phyloP scores from a whole-genome alignment of 2,888 invertebrate species.

The Amiota mariae region DNA sequence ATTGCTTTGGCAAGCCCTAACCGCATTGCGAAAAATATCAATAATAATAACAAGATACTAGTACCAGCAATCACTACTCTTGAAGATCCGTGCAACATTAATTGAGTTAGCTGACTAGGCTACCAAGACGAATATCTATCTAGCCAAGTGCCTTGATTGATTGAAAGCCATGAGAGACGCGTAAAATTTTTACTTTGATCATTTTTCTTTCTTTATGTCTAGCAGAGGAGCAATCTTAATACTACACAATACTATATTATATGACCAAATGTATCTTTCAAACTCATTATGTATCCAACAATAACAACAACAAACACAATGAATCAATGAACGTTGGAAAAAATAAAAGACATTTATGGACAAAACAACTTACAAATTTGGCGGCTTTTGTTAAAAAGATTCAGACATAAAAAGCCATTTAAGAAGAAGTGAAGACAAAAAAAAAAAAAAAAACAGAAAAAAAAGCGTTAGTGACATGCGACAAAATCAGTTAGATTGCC shows the following conservation, averaged over 20 bases:
- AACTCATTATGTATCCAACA: slow-evolving; percentile 7
- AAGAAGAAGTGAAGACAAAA: not conserved
- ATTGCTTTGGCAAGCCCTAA: slow-evolving; percentile 4
- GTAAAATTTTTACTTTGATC: not conserved
- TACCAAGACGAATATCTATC: not conserved
- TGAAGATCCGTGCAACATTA: not conserved
- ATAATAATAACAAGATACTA: slow-evolving; percentile 20
- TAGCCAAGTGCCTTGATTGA: not conserved
- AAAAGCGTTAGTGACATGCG: slow-evolving; percentile 25
- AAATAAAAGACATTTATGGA: slow-evolving; percentile 10
- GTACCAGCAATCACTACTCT: not conserved
- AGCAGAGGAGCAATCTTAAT: slow-evolving; percentile 8
- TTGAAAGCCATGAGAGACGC: slow-evolving; percentile 3
- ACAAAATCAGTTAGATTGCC: slow-evolving; percentile 5
- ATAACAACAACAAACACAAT: no score
- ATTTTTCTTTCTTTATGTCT: not conserved
- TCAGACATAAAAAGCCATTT: not conserved
- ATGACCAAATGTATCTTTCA: slow-evolving; percentile 13
- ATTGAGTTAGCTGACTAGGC: slow-evolving; percentile 16
- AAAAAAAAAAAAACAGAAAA: slow-evolving; percentile 22
- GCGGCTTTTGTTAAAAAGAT: not conserved
- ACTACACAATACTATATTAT: no score
- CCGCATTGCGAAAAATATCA: slow-evolving; percentile 11
- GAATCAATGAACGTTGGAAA: not conserved
- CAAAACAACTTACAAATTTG: slow-evolving; percentile 25